Conservation (phyloP, 2,888 invertebrate species). For the Loripinus fragilis region DNA sequence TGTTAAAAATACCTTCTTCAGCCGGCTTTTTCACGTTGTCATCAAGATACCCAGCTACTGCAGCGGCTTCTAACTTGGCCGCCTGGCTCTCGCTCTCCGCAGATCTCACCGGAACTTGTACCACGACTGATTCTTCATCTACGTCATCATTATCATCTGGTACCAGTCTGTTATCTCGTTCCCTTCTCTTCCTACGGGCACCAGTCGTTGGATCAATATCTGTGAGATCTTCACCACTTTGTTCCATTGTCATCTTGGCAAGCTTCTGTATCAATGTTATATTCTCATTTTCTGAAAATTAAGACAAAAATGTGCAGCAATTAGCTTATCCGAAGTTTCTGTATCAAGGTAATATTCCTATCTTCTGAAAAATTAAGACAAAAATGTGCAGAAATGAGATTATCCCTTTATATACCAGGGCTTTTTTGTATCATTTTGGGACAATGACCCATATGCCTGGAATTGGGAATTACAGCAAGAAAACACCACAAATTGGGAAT, state of each 20-base stretch:
- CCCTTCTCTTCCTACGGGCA: conserved; percentile 46
- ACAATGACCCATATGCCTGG: too few relatives aligned
- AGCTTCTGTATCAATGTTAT: conserved; percentile 76
- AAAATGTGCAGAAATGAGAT: too few relatives aligned
- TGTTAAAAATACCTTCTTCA: not conserved
- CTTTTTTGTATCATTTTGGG: too few relatives aligned
- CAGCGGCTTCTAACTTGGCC: conserved; percentile 13
- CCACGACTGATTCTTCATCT: conserved; percentile 40
- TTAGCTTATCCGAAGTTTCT: too few relatives aligned
- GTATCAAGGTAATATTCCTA: too few relatives aligned
- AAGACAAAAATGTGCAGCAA: too few relatives aligned
- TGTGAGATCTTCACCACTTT: conserved; percentile 69
- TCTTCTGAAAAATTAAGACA: too few relatives aligned
- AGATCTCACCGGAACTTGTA: conserved; percentile 9
- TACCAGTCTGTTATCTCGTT: not conserved
- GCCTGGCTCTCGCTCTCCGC: not conserved
- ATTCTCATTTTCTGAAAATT: conserved; percentile 21
- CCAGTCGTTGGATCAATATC: conserved; percentile 78
- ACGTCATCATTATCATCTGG: conserved; percentile 23
- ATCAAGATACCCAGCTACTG: conserved; percentile 15
- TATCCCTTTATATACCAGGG: too few relatives aligned
- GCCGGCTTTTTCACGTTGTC: not conserved
- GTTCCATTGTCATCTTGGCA: conserved; percentile 70
- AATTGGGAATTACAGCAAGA: too few relatives aligned
- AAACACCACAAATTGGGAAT: too few relatives aligned